Evolutionary conservation across 2,888 invertebrate species (phyloP), one percentile per base, ranked within the genome.

Genomic region (Pyrgus malvae): DNA sequence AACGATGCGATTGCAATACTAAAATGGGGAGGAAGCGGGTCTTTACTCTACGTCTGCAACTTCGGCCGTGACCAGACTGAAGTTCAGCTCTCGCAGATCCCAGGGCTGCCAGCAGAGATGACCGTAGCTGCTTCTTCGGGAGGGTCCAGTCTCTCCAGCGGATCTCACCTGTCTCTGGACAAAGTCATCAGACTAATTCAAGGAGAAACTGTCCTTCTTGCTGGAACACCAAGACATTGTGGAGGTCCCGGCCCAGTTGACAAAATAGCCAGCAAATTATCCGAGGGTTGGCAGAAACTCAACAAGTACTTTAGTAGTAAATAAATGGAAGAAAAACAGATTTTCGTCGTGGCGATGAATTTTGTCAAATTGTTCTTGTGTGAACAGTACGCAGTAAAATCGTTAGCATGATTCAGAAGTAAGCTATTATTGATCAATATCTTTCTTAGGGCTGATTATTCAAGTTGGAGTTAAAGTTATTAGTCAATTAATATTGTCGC

Each of bases 281-380:
- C 81, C 0, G 90, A 90, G 57, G 90, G 90, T 0, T 88, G 89
- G 86, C 87, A 89, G 68, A 90, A 87, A 63, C 64, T 90, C 56
- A 90, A 88, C 68, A 89, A 88, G 68, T 90, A 89, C 65, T 89
- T 90, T 50, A 77, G 75, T 56, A 78, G 70, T 57, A 45, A 62
- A 2, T 74, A 65, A 67, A n/a, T n/a, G 8, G 1, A 27, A 27
- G 27, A 27, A n/a, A n/a, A n/a, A n/a, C n/a, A n/a, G n/a, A n/a
- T n/a, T n/a, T n/a, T n/a, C n/a, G n/a, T n/a, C n/a, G n/a, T n/a
- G n/a, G n/a, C n/a, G n/a, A n/a, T n/a, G n/a, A n/a, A n/a, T n/a
- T n/a, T n/a, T n/a, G n/a, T n/a, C n/a, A n/a, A n/a, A n/a, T n/a
- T n/a, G n/a, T n/a, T n/a, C n/a, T n/a, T n/a, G n/a, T n/a, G n/a